These are phyloP conservation scores for Apodemus agrarius DNA, from an alignment of 2,797 vertebrate species.

Conservation along the genomic window DNA sequence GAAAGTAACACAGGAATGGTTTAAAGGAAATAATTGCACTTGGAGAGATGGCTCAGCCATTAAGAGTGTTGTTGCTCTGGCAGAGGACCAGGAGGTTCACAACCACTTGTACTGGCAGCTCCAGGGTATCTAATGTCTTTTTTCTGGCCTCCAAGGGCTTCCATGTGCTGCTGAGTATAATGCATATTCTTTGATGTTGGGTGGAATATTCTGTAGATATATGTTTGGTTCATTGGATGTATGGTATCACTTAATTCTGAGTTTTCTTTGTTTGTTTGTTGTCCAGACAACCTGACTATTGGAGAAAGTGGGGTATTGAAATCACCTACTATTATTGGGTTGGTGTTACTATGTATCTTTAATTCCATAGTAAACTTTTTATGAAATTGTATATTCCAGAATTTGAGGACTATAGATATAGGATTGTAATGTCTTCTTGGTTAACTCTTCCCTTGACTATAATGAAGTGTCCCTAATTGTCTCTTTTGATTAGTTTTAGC, in stretches of 20 bases:
- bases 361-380: neutral
- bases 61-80: neutral
- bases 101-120: neutral
- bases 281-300: neutral
- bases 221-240: neutral
- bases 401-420: no score
- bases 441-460: neutral
- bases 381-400: neutral
- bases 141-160: neutral
- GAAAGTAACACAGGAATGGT: constrained; percentile 74
- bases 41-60: neutral
- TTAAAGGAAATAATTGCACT: constrained; percentile 56
- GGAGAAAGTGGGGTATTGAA: neutral
- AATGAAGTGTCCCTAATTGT: neutral
- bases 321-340: neutral
- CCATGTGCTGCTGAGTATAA: neutral
- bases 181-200: neutral
- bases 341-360: neutral
- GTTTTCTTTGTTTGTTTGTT: neutral
- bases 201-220: neutral
- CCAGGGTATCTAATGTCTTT: neutral
- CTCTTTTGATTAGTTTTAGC: neutral
- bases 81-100: neutral
- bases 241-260: neutral
- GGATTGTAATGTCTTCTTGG: neutral